A percentile compares a stretch with the other conserved stretches of the same genome.
Evolutionary conservation across 2,888 invertebrate species (phyloP).

Genomic region (Noctua fimbriata): DNA sequence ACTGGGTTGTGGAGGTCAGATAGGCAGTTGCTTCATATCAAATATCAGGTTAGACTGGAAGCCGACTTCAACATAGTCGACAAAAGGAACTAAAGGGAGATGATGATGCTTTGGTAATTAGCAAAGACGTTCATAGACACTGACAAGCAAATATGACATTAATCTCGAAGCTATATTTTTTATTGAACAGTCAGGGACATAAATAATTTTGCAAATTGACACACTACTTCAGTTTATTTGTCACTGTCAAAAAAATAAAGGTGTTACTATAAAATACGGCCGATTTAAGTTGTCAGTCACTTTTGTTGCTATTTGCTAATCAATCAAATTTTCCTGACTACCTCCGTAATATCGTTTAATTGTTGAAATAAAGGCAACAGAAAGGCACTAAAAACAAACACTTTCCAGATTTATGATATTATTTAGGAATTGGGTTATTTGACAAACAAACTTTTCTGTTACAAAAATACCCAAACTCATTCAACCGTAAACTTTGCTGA

Average conservation of each 20-base stretch:
- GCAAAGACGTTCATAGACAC: background rate
- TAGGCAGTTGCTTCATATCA: background rate
- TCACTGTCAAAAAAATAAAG: too few relatives aligned
- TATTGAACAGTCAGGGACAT: too few relatives aligned
- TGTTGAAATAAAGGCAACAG: background rate
- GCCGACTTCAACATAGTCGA: too few relatives aligned
- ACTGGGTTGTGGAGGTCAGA: background rate
- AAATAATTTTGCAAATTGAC: too few relatives aligned
- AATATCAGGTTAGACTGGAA: too few relatives aligned
- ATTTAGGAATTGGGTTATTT: background rate
- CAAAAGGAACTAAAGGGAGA: background rate
- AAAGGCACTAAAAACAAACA: background rate
- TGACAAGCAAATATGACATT: background rate
- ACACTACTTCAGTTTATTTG: too few relatives aligned
- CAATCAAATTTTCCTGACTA: background rate
- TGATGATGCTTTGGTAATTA: background rate
- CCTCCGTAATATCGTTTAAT: background rate
- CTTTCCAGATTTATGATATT: background rate
- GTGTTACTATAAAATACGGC: background rate
- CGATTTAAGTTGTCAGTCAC: background rate
- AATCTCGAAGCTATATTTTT: too few relatives aligned
- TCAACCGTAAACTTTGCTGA: constrained; percentile 1
- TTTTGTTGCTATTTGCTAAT: background rate
- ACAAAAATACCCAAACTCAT: constrained; percentile 5
- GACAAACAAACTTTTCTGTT: background rate